phyloP scores from a whole-genome alignment of 2,797 vertebrate genomes.

The Myotis daubentonii region DNA sequence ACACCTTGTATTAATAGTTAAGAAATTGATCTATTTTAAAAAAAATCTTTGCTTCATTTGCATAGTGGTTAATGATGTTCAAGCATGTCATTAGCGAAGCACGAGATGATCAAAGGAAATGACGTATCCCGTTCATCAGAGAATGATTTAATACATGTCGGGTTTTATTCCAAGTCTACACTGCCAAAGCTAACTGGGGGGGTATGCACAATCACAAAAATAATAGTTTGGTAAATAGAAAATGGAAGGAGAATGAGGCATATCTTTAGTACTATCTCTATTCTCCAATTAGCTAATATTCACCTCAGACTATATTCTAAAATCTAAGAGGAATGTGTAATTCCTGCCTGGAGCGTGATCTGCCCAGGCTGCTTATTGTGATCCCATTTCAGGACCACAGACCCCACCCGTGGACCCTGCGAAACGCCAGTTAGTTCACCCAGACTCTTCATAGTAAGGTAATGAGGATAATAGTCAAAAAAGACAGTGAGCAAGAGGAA shows the following conservation, averaged over 20 bases:
- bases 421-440: neutral
- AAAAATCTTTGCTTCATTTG: neutral
- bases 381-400: neutral
- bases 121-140: neutral
- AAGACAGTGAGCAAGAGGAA: neutral
- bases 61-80: neutral
- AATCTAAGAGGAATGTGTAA: neutral
- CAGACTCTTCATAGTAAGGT: neutral
- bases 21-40: neutral
- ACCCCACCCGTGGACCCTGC: neutral
- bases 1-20: constrained; percentile 48
- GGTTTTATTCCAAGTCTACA: constrained; percentile 17
- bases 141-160: neutral
- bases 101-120: constrained; percentile 38
- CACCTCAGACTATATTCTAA: neutral
- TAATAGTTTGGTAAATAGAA: neutral
- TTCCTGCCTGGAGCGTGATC: neutral
- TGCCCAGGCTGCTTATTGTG: neutral
- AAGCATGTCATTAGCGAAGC: neutral
- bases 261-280: neutral
- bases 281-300: neutral
- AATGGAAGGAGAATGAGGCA: constrained; percentile 18
- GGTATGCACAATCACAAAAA: constrained; percentile 18
- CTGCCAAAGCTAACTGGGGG: constrained; percentile 17
- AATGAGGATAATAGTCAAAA: neutral